phyloP scores from a whole-genome alignment of 2,888 invertebrate species.

The Corbicula japonica region DNA sequence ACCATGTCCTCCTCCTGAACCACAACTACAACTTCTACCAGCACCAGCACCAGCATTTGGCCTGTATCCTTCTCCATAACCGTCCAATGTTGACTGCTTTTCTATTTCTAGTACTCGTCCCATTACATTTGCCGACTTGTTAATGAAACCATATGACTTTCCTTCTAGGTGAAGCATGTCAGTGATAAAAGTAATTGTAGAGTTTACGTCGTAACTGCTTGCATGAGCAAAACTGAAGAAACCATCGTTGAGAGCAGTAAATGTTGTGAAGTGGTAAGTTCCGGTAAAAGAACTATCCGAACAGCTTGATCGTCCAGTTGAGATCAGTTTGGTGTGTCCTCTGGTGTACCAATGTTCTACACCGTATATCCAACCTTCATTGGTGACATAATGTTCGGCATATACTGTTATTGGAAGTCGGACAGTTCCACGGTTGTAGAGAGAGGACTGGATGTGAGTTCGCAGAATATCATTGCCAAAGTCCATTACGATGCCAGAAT shows the following conservation, averaged over 20 bases:
- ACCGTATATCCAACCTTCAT: conserved; percentile 65
- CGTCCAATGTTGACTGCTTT: conserved; percentile 63
- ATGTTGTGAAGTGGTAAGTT: conserved; percentile 61
- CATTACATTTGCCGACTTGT: conserved; percentile 51
- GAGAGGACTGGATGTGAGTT: conserved; percentile 66
- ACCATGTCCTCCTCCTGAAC: conserved; percentile 74
- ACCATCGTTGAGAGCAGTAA: conserved; percentile 68
- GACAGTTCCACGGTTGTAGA: conserved; percentile 55
- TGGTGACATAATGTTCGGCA: conserved; percentile 63
- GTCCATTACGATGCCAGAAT: conserved; percentile 40
- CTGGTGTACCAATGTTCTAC: conserved; percentile 71
- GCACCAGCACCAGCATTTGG: conserved; percentile 64
- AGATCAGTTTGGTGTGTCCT: conserved; percentile 54
- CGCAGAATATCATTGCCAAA: conserved; percentile 59
- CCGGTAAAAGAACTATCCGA: conserved; percentile 30
- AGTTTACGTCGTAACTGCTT: conserved; percentile 38
- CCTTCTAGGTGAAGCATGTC: conserved; percentile 66
- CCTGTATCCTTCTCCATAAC: conserved; percentile 63
- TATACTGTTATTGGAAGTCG: conserved; percentile 65
- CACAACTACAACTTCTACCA: conserved; percentile 60
- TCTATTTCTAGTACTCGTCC: conserved; percentile 66
- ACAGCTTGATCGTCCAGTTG: conserved; percentile 66
- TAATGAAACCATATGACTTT: conserved; percentile 50
- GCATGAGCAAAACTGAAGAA: conserved; percentile 52
- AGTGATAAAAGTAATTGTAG: conserved; percentile 47